Evolutionary conservation across 2,888 invertebrate genomes (phyloP), one percentile per base, ranked within the genome.

Genomic region (Lithosia quadra): DNA sequence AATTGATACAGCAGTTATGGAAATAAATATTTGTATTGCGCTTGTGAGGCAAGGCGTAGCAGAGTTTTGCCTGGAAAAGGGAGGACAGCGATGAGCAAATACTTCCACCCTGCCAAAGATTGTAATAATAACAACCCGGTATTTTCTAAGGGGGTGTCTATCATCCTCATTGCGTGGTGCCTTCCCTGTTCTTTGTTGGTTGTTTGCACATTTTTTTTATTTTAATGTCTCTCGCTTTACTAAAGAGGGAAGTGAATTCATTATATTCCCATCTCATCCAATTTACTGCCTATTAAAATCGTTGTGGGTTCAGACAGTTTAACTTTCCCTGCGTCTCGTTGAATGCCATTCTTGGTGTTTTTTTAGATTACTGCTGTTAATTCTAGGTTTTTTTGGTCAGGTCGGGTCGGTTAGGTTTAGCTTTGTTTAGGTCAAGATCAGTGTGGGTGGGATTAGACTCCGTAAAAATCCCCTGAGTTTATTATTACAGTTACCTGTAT

Each of bases 211-310:
- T 18, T 43, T 43, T 43, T 49, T 49, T 49, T 4, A n/a, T n/a
- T 49, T 49, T 49, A 49, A 49, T 49, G n/a, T n/a, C 49, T 49
- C 49, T n/a, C n/a, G 15, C 49, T n/a, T 9, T 18, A 49, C 49
- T 49, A n/a, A 49, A 49, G 49, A 49, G 49, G 49, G n/a, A 49
- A n/a, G 49, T 49, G 49, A 49, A 49, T 43, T 43, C 43, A 43
- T 43, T 43, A 43, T 43, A 43, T 43, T 5, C 43, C 43, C 43
- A 43, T 43, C 18, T 18, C 43, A 43, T 43, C 43, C 43, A 43
- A 43, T 43, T 43, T 43, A 43, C 43, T 43, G 43, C 43, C 43
- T 18, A 43, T 49, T 49, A n/a, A 49, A 49, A 49, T 49, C n/a
- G n/a, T n/a, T 49, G 49, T 9, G 49, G 49, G n/a, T n/a, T 49